phyloP scores from a whole-genome alignment of 1,140 invertebrate genomes.

The Monomorium pharaonis region DNA sequence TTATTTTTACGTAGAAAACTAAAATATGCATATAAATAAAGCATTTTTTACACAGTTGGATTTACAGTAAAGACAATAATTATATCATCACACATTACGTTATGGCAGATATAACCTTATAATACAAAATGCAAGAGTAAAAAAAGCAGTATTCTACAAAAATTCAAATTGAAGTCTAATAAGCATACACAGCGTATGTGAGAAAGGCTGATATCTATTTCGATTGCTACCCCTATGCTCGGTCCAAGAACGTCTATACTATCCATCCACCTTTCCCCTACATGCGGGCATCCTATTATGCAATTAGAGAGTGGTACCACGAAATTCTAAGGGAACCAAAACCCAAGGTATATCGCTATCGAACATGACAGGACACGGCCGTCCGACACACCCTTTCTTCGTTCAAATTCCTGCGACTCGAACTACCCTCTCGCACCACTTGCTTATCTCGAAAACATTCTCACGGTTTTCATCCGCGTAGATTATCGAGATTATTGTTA shows the following conservation, averaged over 20 bases:
- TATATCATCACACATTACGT: background rate
- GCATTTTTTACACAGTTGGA: no score
- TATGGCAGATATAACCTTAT: background rate
- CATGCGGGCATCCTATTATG: slow-evolving; percentile 85
- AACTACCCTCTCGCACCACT: slow-evolving; percentile 74
- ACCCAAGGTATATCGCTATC: slow-evolving; percentile 84
- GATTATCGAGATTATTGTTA: slow-evolving; percentile 15
- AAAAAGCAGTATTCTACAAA: background rate
- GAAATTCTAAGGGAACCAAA: slow-evolving; percentile 82
- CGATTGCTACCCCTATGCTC: slow-evolving; percentile 66
- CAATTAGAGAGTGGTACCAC: slow-evolving; percentile 81
- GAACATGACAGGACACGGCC: slow-evolving; percentile 85
- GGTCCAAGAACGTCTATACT: slow-evolving; percentile 65
- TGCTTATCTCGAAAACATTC: slow-evolving; percentile 82
- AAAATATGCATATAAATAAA: no score
- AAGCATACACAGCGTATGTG: background rate
- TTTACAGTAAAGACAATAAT: no score
- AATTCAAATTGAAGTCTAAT: background rate
- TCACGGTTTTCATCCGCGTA: slow-evolving; percentile 3
- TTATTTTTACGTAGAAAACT: no score
- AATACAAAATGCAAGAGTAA: background rate
- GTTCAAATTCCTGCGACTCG: slow-evolving; percentile 82
- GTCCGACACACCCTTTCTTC: slow-evolving; percentile 85
- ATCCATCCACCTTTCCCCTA: slow-evolving; percentile 70
- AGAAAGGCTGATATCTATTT: slow-evolving; percentile 57